Percentiles rank a stretch among this genome's conserved stretches.
Evolutionary conservation across 1,140 invertebrate genomes (phyloP).

Genomic region (Heliconius nattereri): DNA sequence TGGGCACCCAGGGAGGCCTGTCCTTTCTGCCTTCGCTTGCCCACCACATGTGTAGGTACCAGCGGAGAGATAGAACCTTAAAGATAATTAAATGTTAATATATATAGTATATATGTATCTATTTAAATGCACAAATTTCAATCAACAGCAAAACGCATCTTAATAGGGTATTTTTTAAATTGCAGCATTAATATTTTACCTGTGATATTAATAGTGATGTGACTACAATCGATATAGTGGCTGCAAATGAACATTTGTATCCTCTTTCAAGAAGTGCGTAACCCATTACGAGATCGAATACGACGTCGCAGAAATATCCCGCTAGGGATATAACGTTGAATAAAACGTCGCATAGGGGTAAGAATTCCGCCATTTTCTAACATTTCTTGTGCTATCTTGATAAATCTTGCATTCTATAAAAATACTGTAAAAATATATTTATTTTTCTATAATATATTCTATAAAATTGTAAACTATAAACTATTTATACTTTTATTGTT

Average conservation of each 20-base stretch:
- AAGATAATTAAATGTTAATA: background rate
- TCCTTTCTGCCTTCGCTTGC: slow-evolving; percentile 62
- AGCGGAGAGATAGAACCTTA: slow-evolving; percentile 81
- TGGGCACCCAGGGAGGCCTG: slow-evolving; percentile 79
- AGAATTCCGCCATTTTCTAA: slow-evolving; percentile 86
- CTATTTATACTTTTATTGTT: too few relatives aligned
- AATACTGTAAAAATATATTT: background rate
- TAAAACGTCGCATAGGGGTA: slow-evolving; percentile 93
- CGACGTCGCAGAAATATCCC: slow-evolving; percentile 95
- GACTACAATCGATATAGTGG: slow-evolving; percentile 86
- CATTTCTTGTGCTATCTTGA: slow-evolving; percentile 58
- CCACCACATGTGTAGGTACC: slow-evolving; percentile 80
- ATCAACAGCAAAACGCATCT: too few relatives aligned
- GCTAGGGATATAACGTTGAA: slow-evolving; percentile 95
- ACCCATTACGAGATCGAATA: slow-evolving; percentile 92
- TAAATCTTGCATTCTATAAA: slow-evolving; percentile 44
- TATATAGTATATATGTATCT: background rate
- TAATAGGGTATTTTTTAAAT: too few relatives aligned
- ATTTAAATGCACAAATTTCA: too few relatives aligned
- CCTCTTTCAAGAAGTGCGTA: slow-evolving; percentile 89
- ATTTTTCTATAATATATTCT: background rate
- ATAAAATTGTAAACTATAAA: background rate
- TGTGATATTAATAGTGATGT: slow-evolving; percentile 89
- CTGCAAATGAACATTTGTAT: slow-evolving; percentile 82
- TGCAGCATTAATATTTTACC: slow-evolving; percentile 58